Evolutionary conservation across 2,797 vertebrate species (phyloP), one percentile per base, ranked within the genome.

Genomic region (Paguma larvata): DNA sequence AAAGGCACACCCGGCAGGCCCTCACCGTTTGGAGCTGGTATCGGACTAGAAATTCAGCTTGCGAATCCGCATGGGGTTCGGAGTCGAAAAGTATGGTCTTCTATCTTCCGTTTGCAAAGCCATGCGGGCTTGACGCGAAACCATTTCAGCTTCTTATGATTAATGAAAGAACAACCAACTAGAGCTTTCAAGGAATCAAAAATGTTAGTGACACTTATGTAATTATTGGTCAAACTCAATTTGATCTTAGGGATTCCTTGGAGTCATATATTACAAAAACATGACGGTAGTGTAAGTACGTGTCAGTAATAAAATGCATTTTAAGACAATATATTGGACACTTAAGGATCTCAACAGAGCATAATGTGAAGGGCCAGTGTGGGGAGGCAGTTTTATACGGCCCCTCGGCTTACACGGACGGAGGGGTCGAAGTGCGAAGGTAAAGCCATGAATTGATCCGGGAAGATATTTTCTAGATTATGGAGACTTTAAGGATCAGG

Each of bases 131-230:
- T 25, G 96, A 95, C 97, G 62, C 1, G 75, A 95, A 91, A 83
- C 18, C 82, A 92, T 97, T 92, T 96, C 41, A 75, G 1, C 75
- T 86, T 94, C 89, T 30, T 75, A 21, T 62, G 68, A 95, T 93
- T 97, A 96, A 67, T n/a, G 16, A 53, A 96, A 67, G 91, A 96
- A 96, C 90, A 82, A 93, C 9, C 92, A 93, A 96, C 63, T 97
- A 68, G 88, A 80, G 3, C 6, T 84, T 73, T 10, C 85, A 96
- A 80, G 91, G 85, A 98, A 98, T 97, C 93, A 96, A 96, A 97
- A 97, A 95, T 5, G 80, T 38, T 70, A 5, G 46, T 46, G 94
- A 96, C 92, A 91, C 93, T 96, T 68, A 94, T 97, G 63, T 80
- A 91, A 90, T 82, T 84, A 96, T 83, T 0, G 10, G 78, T 75